phyloP scores from a whole-genome alignment of 2,113 vertebrate species.

The Alligator sinensis region DNA sequence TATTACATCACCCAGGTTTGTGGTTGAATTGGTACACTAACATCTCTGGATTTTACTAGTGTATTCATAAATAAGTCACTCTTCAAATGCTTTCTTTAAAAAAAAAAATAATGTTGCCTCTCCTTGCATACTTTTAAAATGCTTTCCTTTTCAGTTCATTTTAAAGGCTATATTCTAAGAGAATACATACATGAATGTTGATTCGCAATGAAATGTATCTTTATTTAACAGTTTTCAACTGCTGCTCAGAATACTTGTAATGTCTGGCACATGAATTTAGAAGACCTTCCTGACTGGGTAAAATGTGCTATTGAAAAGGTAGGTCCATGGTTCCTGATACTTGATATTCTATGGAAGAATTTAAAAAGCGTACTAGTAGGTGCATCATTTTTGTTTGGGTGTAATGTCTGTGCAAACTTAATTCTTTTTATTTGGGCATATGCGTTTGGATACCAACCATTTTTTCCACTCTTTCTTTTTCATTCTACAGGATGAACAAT shows the following conservation, averaged over 20 bases:
- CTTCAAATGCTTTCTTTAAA: neutral
- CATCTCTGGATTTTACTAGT: neutral
- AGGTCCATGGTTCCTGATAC: neutral
- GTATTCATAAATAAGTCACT: constrained; percentile 15
- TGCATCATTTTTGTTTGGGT: neutral
- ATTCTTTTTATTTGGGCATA: too few species aligned
- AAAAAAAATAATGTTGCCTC: neutral
- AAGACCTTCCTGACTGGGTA: constrained; percentile 87
- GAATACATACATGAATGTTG: neutral
- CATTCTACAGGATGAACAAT: neutral
- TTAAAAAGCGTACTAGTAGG: neutral
- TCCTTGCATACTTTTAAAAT: neutral
- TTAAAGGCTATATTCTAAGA: neutral
- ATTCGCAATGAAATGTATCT: constrained; percentile 2
- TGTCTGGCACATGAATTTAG: constrained; percentile 85
- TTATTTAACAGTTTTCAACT: constrained; percentile 48
- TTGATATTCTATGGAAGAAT: neutral
- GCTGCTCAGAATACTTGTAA: constrained; percentile 71
- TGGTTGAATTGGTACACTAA: neutral
- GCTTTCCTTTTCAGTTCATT: neutral
- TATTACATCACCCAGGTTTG: neutral
- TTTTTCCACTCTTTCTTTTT: neutral
- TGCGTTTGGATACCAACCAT: too few species aligned
- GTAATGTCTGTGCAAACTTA: too few species aligned
- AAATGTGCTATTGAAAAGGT: constrained; percentile 83